Conservation (phyloP, 2,888 invertebrate genomes). For the Luffia ferchaultella region DNA sequence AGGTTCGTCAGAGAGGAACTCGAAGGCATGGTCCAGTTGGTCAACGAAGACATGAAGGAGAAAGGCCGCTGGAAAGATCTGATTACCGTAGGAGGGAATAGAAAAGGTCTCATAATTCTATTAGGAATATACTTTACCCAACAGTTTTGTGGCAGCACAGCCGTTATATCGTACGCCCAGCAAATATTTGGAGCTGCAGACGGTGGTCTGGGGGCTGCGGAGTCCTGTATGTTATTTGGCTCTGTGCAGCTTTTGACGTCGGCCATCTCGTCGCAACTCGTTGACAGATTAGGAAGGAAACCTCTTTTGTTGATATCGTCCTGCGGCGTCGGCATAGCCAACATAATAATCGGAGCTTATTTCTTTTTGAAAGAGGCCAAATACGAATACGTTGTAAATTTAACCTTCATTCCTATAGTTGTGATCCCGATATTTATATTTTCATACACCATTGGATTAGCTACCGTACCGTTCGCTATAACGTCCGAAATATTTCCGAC, state of each 20-base stretch:
- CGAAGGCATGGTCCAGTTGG: slow-evolving; percentile 57
- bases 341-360: slow-evolving; percentile 61
- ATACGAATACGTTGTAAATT: slow-evolving; percentile 43
- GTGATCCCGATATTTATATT: slow-evolving; percentile 69
- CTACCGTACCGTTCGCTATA: slow-evolving; percentile 70
- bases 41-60: slow-evolving; percentile 60
- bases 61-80: slow-evolving; percentile 56
- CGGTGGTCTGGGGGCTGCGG: slow-evolving; percentile 47
- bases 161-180: slow-evolving; percentile 65
- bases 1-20: slow-evolving; percentile 62
- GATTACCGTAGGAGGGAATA: slow-evolving; percentile 50
- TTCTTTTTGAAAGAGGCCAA: slow-evolving; percentile 59
- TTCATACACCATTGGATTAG: slow-evolving; percentile 69
- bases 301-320: slow-evolving; percentile 68
- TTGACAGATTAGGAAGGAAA: slow-evolving; percentile 69
- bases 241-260: slow-evolving; percentile 62
- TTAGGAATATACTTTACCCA: slow-evolving; percentile 67
- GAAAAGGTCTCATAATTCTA: slow-evolving; percentile 65
- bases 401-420: slow-evolving; percentile 65
- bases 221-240: slow-evolving; percentile 62
- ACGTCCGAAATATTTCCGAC: slow-evolving; percentile 72
- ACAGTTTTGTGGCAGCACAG: slow-evolving; percentile 70
- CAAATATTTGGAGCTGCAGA: slow-evolving; percentile 68
- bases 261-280: slow-evolving; percentile 61
- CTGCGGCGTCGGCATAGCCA: slow-evolving; percentile 57